phyloP scores from a whole-genome alignment of 2,113 vertebrate species.

The Hippopotamus amphibius region DNA sequence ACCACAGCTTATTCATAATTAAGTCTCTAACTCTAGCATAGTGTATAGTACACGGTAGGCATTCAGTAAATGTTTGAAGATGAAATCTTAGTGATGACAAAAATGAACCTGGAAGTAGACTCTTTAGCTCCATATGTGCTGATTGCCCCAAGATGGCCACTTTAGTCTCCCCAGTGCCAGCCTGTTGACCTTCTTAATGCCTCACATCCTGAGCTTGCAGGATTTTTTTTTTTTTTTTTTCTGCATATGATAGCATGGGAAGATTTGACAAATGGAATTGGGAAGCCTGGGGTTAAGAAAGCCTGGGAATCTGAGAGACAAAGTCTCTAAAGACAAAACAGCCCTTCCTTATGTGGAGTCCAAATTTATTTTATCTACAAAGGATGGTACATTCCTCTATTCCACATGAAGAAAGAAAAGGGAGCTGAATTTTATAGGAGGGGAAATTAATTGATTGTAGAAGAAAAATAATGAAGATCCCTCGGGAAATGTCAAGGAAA shows the following conservation, averaged over 20 bases:
- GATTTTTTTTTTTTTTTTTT: neutral
- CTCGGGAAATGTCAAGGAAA: slow-evolving; percentile 51
- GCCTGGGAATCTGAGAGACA: neutral
- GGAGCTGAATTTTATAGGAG: neutral
- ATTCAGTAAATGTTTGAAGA: neutral
- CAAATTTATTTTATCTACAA: slow-evolving; percentile 3
- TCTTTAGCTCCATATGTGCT: neutral
- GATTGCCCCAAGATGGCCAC: neutral
- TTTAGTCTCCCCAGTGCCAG: neutral
- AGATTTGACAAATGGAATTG: neutral
- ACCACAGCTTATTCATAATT: neutral
- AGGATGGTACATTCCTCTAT: neutral
- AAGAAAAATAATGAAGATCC: slow-evolving; percentile 56
- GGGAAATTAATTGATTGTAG: neutral
- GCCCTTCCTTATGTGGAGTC: neutral
- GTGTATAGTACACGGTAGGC: neutral
- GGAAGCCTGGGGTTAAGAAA: neutral
- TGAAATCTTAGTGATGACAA: neutral
- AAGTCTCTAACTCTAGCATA: neutral
- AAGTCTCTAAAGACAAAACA: neutral
- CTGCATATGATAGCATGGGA: neutral
- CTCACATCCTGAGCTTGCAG: neutral
- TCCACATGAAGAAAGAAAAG: neutral
- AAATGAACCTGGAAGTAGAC: neutral
- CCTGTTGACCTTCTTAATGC: neutral